Conservation (phyloP, 2,888 invertebrate species). For the Thereva unica region DNA sequence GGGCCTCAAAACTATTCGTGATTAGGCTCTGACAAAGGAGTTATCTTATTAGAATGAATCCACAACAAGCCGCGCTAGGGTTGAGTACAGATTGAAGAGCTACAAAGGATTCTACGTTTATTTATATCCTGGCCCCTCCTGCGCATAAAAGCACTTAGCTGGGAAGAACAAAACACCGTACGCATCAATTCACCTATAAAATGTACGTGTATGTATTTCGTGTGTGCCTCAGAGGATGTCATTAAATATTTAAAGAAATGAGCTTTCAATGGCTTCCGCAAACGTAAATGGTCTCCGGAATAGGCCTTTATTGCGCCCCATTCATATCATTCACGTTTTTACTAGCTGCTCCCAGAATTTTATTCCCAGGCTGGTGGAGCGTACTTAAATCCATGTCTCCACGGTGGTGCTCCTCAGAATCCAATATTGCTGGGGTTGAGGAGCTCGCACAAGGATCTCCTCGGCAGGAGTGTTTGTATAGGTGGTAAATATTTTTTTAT, state of each 20-base stretch:
- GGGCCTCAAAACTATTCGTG: too few species aligned
- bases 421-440: slow-evolving; percentile 5
- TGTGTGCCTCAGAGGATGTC: neutral
- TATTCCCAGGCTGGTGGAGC: slow-evolving; percentile 22
- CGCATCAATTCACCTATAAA: too few species aligned
- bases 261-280: slow-evolving; percentile 28
- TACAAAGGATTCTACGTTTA: slow-evolving; percentile 3
- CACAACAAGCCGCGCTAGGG: neutral
- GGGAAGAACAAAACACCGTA: neutral
- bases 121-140: too few species aligned
- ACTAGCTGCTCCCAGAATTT: slow-evolving; percentile 19
- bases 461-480: neutral
- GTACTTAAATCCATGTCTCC: slow-evolving; percentile 23
- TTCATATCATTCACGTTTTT: slow-evolving; percentile 26
- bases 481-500: slow-evolving; percentile 27
- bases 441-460: slow-evolving; percentile 13
- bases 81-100: neutral
- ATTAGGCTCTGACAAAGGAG: too few species aligned
- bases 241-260: slow-evolving; percentile 28
- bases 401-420: slow-evolving; percentile 21
- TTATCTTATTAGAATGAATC: too few species aligned
- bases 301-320: slow-evolving; percentile 25
- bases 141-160: slow-evolving; percentile 13
- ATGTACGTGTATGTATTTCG: too few species aligned
- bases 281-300: slow-evolving; percentile 25